Evolutionary conservation across 2,797 vertebrate species (phyloP).

Genomic region (Somateria mollissima): DNA sequence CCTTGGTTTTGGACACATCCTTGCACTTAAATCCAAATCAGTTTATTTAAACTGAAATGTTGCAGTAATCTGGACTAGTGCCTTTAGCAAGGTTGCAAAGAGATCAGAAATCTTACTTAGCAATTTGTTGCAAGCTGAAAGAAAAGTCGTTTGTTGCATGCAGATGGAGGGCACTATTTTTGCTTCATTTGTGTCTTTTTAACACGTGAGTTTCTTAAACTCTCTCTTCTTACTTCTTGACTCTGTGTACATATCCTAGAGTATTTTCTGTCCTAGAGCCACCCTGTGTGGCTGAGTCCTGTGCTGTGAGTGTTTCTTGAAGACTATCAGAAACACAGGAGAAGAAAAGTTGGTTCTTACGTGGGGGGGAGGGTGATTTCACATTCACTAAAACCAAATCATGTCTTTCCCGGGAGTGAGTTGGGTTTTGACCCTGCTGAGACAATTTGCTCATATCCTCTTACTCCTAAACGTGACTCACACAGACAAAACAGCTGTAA

Average conservation of each 20-base stretch:
- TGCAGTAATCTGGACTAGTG: not conserved
- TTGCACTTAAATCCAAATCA: not conserved
- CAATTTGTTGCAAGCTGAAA: not conserved
- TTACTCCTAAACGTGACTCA: not conserved
- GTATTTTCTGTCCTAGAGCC: not conserved
- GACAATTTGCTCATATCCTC: not conserved
- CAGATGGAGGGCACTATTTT: not conserved
- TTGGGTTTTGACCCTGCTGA: not conserved
- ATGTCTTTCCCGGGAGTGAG: fast-evolving
- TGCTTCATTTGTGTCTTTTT: not conserved
- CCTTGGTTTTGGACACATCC: not conserved
- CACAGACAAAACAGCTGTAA: not conserved
- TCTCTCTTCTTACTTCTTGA: not conserved
- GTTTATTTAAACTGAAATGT: not conserved
- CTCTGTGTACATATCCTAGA: not conserved
- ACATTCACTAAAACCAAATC: not conserved
- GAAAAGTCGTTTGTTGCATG: not conserved
- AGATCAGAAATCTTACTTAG: not conserved
- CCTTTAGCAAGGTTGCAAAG: not conserved
- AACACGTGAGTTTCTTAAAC: not conserved
- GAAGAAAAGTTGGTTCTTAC: not conserved
- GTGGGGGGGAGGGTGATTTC: not conserved
- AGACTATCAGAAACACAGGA: not conserved
- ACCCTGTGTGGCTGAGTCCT: not conserved
- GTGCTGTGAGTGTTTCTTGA: not conserved